A percentile compares a stretch with the other conserved stretches of the same genome.
Evolutionary conservation across 2,113 vertebrate genomes (phyloP).

Genomic region (Dasypus novemcinctus): DNA sequence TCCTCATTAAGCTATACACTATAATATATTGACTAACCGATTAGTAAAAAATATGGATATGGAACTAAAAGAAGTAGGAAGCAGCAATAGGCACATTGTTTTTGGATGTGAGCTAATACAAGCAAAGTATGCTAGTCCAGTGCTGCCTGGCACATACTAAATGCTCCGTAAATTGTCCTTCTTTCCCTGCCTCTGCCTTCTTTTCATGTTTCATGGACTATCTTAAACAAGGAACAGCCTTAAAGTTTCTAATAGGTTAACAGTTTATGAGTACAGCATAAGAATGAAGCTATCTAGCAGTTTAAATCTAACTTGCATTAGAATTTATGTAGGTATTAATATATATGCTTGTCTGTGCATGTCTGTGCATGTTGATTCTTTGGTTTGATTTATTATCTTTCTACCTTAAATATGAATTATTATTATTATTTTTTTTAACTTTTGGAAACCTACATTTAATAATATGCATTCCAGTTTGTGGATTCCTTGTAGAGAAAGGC

Average conservation of each 20-base stretch:
- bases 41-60: background rate
- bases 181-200: rapidly evolving
- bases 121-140: background rate
- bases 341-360: background rate
- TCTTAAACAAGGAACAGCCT: background rate
- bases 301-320: background rate
- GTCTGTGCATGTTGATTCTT: background rate
- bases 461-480: background rate
- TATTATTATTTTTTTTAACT: background rate
- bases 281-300: background rate
- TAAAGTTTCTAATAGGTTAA: background rate
- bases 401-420: background rate
- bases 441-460: constrained; percentile 17
- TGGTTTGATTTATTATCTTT: constrained; percentile 5
- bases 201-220: background rate
- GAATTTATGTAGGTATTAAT: background rate
- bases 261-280: background rate
- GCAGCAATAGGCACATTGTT: rapidly evolving
- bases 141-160: background rate
- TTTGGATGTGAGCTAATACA: background rate
- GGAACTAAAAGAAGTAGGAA: background rate
- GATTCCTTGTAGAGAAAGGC: background rate
- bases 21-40: background rate
- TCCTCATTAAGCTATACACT: background rate
- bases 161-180: background rate